Conservation (phyloP, 2,113 vertebrate species). For the Anas platyrhynchos region DNA sequence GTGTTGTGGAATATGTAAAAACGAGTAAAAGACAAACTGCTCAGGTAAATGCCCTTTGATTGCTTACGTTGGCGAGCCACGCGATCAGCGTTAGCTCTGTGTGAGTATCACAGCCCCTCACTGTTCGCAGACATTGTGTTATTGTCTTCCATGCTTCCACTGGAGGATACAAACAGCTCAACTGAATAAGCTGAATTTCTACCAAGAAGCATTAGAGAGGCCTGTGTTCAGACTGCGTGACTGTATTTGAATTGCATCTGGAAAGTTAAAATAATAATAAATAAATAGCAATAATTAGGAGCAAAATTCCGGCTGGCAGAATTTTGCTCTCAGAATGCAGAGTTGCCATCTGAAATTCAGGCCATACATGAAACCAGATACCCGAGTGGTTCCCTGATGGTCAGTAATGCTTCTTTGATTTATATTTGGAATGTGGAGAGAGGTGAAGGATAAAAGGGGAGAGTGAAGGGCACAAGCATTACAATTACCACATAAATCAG, state of each 20-base stretch:
- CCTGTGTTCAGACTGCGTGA: neutral
- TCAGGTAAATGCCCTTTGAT: neutral
- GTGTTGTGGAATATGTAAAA: neutral
- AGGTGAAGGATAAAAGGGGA: neutral
- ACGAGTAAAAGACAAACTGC: neutral
- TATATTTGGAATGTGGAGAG: neutral
- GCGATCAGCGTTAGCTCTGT: fast-evolving
- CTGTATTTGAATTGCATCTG: neutral
- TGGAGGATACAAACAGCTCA: neutral
- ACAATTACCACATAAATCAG: fast-evolving
- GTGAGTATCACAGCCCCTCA: fast-evolving
- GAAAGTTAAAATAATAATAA: neutral
- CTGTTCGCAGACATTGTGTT: fast-evolving
- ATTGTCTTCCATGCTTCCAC: fast-evolving
- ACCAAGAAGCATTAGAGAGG: neutral
- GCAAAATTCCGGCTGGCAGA: neutral
- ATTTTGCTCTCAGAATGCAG: neutral
- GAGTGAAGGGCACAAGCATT: neutral
- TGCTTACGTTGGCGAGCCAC: fast-evolving
- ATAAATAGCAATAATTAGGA: neutral
- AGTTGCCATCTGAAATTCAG: neutral
- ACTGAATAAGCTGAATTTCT: neutral
- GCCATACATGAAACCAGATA: neutral
- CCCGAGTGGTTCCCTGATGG: neutral
- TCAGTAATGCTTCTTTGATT: neutral